phyloP scores from a whole-genome alignment of 2,113 vertebrate species.

The Oryzias curvinotus region DNA sequence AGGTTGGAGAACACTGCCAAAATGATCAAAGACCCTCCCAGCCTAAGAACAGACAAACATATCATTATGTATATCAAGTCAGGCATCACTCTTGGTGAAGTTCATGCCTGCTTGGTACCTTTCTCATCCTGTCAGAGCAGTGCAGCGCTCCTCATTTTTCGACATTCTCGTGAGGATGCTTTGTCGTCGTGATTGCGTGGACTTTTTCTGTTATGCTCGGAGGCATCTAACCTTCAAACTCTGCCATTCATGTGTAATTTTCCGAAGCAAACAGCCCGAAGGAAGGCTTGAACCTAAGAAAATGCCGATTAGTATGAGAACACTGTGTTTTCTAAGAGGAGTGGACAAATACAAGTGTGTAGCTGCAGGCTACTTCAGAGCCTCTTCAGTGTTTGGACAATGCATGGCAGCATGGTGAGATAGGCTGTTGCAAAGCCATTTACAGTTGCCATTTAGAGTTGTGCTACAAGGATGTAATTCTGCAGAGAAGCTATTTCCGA shows the following conservation, averaged over 20 bases:
- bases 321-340: conserved; percentile 21
- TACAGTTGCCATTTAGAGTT: conserved; percentile 13
- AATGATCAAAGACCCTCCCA: no score
- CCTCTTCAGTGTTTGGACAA: conserved; percentile 43
- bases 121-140: no score
- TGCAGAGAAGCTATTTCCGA: conserved; percentile 15
- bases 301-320: conserved; percentile 30
- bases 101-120: no score
- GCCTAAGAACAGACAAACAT: no score
- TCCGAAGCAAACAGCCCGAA: conserved; percentile 14
- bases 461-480: conserved; percentile 35
- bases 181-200: not conserved
- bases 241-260: conserved; percentile 30
- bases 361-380: conserved; percentile 32
- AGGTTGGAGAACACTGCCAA: no score
- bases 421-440: conserved; percentile 18
- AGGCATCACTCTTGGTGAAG: no score
- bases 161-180: not conserved
- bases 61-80: no score
- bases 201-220: conserved; percentile 14
- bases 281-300: conserved; percentile 34
- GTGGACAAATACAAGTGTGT: conserved; percentile 23
- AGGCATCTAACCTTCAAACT: conserved; percentile 40
- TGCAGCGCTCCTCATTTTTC: not conserved
- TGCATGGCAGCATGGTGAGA: conserved; percentile 18